Conservation (phyloP, 2,113 vertebrate species). For the Amphiprion ocellaris region DNA sequence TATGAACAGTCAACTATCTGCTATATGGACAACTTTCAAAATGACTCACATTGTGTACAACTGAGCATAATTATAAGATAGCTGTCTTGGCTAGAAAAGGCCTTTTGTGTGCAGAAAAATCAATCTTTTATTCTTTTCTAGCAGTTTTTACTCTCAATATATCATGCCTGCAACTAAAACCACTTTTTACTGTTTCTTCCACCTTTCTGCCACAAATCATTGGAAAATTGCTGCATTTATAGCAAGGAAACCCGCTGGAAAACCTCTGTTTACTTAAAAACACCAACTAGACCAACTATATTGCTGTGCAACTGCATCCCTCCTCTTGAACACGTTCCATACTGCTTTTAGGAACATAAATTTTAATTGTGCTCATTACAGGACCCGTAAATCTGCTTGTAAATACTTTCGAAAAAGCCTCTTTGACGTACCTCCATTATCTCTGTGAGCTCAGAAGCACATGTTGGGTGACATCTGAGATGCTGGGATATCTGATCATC, state of each 20-base stretch:
- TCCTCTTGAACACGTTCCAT: slow-evolving; percentile 39
- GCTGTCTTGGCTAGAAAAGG: slow-evolving; percentile 17
- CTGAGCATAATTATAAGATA: slow-evolving; percentile 1
- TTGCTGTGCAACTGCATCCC: background rate
- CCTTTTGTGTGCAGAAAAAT: background rate
- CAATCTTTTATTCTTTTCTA: slow-evolving; percentile 7
- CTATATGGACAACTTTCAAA: slow-evolving; percentile 9
- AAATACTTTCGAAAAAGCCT: slow-evolving; percentile 58
- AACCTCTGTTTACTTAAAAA: slow-evolving; percentile 12
- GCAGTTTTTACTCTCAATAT: slow-evolving; percentile 16
- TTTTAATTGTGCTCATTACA: slow-evolving; percentile 67
- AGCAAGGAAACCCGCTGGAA: background rate
- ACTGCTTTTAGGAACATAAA: slow-evolving; percentile 59
- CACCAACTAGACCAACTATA: slow-evolving; percentile 2
- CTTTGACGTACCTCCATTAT: slow-evolving; percentile 26
- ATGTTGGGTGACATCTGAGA: background rate
- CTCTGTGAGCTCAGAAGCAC: slow-evolving; percentile 32
- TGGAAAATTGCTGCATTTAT: slow-evolving; percentile 31
- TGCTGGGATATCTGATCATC: too few relatives aligned
- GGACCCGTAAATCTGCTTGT: slow-evolving; percentile 59
- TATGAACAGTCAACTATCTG: slow-evolving; percentile 2
- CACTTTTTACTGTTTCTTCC: slow-evolving; percentile 19
- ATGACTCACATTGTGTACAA: slow-evolving; percentile 25
- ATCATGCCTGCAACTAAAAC: slow-evolving; percentile 10
- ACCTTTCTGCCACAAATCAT: slow-evolving; percentile 29